Percentiles rank a stretch among this genome's conserved stretches.
Evolutionary conservation across 2,888 invertebrate genomes (phyloP).

Genomic region (Campopleginae sp.): DNA sequence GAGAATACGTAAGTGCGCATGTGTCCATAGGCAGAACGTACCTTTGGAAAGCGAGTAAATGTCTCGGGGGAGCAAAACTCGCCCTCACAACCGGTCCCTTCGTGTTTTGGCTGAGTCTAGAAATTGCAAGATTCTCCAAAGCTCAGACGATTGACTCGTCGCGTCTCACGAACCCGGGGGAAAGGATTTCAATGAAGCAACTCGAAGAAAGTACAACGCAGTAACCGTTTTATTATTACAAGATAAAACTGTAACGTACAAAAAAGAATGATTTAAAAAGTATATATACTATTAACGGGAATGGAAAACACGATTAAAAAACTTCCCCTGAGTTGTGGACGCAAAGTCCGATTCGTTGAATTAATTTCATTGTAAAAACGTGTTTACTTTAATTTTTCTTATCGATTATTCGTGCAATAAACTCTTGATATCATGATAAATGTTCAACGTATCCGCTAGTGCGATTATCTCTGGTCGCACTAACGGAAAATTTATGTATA

Average conservation of each 20-base stretch:
- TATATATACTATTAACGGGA: conserved; percentile 1
- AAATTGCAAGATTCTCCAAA: neutral
- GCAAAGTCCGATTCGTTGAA: neutral
- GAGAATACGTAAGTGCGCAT: conserved; percentile 57
- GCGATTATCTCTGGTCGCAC: conserved; percentile 64
- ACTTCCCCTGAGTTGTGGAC: conserved; percentile 27
- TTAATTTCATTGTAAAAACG: conserved; percentile 38
- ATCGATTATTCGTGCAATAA: conserved; percentile 50
- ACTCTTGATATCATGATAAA: conserved; percentile 46
- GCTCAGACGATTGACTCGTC: neutral
- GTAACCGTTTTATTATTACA: conserved; percentile 65
- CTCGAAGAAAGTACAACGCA: conserved; percentile 21
- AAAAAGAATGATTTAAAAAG: conserved; percentile 35
- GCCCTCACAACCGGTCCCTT: neutral
- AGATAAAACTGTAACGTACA: conserved; percentile 63
- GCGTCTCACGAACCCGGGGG: neutral
- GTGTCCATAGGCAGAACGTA: neutral
- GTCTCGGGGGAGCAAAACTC: neutral
- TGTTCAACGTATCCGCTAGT: conserved; percentile 44
- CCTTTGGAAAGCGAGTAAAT: neutral
- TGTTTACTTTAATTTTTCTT: conserved; percentile 24
- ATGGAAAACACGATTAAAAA: conserved; percentile 33
- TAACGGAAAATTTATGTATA: conserved; percentile 28
- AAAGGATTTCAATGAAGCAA: conserved; percentile 3
- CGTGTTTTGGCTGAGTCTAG: neutral